These are phyloP conservation scores for Actenoides hombroni DNA, from an alignment of 2,113 vertebrate species.

Conservation along the genomic window DNA sequence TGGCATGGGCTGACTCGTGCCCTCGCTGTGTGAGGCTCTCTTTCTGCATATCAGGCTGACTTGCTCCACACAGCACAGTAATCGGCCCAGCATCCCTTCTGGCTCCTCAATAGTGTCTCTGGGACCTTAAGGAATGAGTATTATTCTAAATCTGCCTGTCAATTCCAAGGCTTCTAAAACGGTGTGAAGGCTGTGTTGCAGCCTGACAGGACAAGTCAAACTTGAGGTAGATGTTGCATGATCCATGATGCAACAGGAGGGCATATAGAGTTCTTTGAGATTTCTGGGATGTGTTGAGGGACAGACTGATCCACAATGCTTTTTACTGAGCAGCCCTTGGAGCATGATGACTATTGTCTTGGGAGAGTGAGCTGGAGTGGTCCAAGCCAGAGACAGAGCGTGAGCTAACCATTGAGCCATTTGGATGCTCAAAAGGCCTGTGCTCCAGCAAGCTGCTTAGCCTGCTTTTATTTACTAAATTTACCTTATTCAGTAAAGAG, in stretches of 20 bases:
- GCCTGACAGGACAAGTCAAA: neutral
- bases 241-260: neutral
- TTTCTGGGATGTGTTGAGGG: neutral
- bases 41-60: neutral
- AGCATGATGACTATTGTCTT: neutral
- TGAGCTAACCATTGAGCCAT: neutral
- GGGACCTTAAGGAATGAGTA: neutral
- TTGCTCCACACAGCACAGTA: neutral
- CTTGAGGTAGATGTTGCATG: neutral
- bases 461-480: neutral
- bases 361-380: neutral
- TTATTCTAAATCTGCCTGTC: neutral
- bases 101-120: neutral
- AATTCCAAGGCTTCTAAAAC: neutral
- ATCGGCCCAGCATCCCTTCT: neutral
- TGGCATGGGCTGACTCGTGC: rapidly evolving
- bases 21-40: neutral
- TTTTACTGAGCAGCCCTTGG: neutral
- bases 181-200: neutral
- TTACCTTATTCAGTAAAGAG: neutral
- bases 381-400: neutral
- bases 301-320: neutral
- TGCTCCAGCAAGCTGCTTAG: neutral
- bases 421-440: neutral
- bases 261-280: neutral